phyloP scores from a whole-genome alignment of 2,113 vertebrate genomes.

The Rhabdomys dilectus region DNA sequence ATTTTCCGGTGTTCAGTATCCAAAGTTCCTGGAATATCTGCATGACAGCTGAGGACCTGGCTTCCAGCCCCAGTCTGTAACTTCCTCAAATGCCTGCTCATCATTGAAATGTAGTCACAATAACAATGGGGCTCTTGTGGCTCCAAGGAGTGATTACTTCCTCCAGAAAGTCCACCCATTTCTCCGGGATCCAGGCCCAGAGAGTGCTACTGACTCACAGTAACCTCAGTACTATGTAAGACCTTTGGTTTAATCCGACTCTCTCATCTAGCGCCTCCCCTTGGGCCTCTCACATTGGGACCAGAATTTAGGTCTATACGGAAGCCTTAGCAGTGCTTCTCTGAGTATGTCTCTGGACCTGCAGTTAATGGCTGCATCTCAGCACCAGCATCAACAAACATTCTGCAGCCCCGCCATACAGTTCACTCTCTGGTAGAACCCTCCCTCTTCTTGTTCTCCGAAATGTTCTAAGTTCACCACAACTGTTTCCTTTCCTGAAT shows the following conservation, averaged over 20 bases:
- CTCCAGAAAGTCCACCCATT: background rate
- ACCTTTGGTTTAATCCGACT: background rate
- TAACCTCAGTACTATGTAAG: background rate
- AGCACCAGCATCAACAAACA: background rate
- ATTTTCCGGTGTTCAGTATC: background rate
- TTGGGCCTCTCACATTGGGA: accelerated
- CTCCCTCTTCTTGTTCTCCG: background rate
- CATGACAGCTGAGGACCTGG: background rate
- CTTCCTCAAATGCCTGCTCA: background rate
- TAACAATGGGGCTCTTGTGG: background rate
- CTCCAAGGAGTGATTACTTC: background rate
- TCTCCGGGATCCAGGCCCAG: background rate
- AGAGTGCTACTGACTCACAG: background rate
- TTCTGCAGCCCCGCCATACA: background rate
- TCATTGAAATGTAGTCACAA: background rate
- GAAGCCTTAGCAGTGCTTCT: background rate
- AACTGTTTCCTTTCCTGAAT: background rate
- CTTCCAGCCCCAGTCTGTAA: background rate
- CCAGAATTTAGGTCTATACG: background rate
- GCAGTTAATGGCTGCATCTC: background rate
- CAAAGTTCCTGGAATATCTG: background rate
- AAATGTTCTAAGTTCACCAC: background rate
- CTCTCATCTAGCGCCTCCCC: background rate
- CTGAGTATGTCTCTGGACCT: background rate
- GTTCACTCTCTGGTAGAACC: background rate